phyloP scores from a whole-genome alignment of 2,113 vertebrate genomes.

The Cryptoleucopteryx plumbea region DNA sequence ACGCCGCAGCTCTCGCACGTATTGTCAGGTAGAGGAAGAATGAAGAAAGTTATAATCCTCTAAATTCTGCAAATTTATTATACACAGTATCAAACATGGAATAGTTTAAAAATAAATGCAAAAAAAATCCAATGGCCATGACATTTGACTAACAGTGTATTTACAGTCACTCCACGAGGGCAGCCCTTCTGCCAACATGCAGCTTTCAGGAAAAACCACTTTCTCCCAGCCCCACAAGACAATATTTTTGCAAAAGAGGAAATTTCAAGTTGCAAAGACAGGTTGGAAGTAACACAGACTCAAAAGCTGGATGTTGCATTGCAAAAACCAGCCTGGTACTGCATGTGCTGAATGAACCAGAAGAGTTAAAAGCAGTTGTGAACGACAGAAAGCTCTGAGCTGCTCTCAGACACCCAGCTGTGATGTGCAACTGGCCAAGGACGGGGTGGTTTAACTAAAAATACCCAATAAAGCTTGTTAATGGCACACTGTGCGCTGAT shows the following conservation, averaged over 20 bases:
- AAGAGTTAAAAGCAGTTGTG: neutral
- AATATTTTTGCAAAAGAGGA: neutral
- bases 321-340: neutral
- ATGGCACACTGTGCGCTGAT: neutral
- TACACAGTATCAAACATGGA: slow-evolving; percentile 26
- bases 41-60: neutral
- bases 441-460: neutral
- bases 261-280: neutral
- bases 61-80: slow-evolving; percentile 30
- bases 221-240: neutral
- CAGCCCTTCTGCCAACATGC: neutral
- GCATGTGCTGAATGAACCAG: neutral
- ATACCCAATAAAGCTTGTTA: neutral
- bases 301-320: rapidly evolving
- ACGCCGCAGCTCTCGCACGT: rapidly evolving
- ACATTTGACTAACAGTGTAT: neutral
- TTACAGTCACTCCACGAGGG: neutral
- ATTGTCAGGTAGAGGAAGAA: neutral
- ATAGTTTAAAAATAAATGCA: neutral
- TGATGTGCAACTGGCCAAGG: neutral
- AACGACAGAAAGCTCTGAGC: neutral
- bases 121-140: neutral
- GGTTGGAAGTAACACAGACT: neutral
- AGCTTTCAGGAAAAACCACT: neutral
- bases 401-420: neutral